phyloP scores from a whole-genome alignment of 2,797 vertebrate species.

The Artibeus lituratus region DNA sequence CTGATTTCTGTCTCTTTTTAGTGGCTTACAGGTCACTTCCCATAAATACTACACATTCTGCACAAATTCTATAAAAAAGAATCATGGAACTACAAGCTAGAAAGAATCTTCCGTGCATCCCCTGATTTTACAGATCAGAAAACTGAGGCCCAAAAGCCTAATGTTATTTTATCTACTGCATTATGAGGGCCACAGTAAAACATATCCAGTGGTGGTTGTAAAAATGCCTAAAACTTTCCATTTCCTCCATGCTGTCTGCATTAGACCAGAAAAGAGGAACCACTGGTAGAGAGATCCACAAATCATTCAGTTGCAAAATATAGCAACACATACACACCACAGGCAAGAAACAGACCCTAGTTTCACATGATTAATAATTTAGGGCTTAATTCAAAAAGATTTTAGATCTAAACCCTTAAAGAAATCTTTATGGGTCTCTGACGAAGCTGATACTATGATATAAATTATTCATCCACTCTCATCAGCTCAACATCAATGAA shows the following conservation, averaged over 20 bases:
- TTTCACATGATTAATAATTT: not conserved
- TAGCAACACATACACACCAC: not conserved
- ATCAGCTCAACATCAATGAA: not conserved
- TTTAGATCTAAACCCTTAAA: not conserved
- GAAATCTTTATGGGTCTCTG: not conserved
- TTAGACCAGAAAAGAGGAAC: slow-evolving; percentile 52
- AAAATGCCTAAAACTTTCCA: not conserved
- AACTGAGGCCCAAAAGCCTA: not conserved
- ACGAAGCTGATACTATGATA: not conserved
- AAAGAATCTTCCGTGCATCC: not conserved
- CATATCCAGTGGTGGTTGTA: not conserved
- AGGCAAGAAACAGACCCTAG: not conserved
- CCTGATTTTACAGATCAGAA: not conserved
- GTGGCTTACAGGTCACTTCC: not conserved
- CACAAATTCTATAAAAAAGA: not conserved
- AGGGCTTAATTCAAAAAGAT: slow-evolving; percentile 15
- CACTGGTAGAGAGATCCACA: not conserved
- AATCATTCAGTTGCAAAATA: slow-evolving; percentile 34
- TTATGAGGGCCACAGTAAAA: not conserved
- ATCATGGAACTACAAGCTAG: not conserved
- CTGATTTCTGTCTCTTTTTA: not conserved
- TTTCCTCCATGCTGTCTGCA: slow-evolving; percentile 25
- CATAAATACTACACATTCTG: not conserved
- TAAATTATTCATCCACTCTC: not conserved
- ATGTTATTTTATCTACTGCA: not conserved